A percentile compares a stretch with the other conserved stretches of the same genome.
phyloP scores from a whole-genome alignment of 2,797 vertebrate species.

The Balearica regulorum region DNA sequence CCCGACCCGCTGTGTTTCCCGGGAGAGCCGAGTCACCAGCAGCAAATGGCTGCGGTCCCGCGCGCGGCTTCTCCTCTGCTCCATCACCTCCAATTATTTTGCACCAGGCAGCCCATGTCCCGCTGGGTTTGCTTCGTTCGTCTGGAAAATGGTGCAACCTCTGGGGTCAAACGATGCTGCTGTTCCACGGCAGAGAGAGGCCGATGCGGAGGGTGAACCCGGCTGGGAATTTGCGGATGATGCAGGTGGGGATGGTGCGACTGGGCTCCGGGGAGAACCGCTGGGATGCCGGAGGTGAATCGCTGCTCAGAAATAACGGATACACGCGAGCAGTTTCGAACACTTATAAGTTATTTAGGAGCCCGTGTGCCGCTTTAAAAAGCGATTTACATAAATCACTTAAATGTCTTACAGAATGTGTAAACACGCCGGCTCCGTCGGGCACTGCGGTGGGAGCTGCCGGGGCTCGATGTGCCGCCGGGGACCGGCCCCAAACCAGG shows the following conservation, averaged over 20 bases:
- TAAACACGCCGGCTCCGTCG: neutral
- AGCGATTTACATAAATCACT: neutral
- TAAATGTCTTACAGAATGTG: neutral
- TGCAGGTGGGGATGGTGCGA: neutral
- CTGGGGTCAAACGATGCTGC: neutral
- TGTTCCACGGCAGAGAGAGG: neutral
- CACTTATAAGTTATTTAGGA: neutral
- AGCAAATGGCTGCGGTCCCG: neutral
- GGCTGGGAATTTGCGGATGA: rapidly evolving
- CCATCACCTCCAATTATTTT: neutral
- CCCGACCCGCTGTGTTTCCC: neutral
- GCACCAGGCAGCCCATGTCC: neutral
- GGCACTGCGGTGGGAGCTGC: neutral
- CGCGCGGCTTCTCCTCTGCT: neutral
- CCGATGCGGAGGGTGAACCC: rapidly evolving
- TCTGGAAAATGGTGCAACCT: neutral
- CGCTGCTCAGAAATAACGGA: neutral
- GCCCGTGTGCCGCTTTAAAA: neutral
- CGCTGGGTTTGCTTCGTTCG: neutral
- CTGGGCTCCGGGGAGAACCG: rapidly evolving
- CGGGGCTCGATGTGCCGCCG: rapidly evolving
- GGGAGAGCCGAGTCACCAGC: neutral
- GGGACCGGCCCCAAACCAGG: neutral
- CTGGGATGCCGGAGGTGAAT: neutral
- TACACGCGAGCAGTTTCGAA: neutral